phyloP scores from a whole-genome alignment of 2,888 invertebrate genomes.

The Oxycera nigricornis region DNA sequence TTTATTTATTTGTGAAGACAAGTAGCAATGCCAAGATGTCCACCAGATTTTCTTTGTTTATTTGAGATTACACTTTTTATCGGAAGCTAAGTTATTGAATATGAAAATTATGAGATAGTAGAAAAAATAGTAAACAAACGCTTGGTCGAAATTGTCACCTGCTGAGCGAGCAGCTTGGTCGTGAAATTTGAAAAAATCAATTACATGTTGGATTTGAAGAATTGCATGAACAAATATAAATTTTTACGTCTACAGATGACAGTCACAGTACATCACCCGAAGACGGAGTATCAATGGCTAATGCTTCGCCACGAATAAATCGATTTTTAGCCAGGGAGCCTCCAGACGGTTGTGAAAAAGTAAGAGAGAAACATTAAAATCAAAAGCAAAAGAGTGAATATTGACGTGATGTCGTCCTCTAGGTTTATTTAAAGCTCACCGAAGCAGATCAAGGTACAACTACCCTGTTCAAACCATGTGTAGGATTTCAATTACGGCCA shows the following conservation, averaged over 20 bases:
- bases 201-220: too few relatives aligned
- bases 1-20: too few relatives aligned
- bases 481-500: conserved; percentile 78
- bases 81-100: too few relatives aligned
- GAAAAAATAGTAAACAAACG: too few relatives aligned
- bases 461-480: conserved; percentile 67
- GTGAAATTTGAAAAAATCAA: too few relatives aligned
- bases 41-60: too few relatives aligned
- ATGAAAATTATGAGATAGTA: too few relatives aligned
- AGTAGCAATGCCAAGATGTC: too few relatives aligned
- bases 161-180: too few relatives aligned
- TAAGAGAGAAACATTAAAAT: conserved; percentile 48
- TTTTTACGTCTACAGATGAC: conserved; percentile 73
- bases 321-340: conserved; percentile 85
- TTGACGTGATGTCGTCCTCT: neutral
- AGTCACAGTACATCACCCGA: conserved; percentile 81
- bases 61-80: too few relatives aligned
- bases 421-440: conserved; percentile 48
- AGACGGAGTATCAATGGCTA: conserved; percentile 71
- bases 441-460: conserved; percentile 48
- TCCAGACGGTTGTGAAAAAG: conserved; percentile 89
- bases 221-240: too few relatives aligned
- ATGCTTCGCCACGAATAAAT: conserved; percentile 85
- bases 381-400: neutral
- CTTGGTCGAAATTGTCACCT: too few relatives aligned